These are phyloP conservation scores for Marisa cornuarietis DNA, from an alignment of 1,140 invertebrate genomes.

Conservation along the genomic window DNA sequence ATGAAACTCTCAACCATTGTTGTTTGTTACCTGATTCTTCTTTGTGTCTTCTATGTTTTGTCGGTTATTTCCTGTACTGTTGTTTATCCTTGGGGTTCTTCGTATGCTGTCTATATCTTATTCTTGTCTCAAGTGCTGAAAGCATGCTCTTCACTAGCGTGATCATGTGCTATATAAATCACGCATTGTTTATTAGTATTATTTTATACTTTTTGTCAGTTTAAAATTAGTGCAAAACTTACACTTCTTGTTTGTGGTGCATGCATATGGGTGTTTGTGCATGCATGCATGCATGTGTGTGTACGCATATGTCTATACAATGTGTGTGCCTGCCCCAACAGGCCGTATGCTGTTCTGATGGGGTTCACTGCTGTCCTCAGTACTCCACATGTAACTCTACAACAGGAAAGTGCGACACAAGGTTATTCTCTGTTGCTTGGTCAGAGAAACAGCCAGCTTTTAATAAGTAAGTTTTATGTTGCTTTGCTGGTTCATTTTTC, in stretches of 20 bases:
- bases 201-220: neutral
- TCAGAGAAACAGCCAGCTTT: conserved; percentile 27
- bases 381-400: conserved; percentile 35
- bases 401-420: conserved; percentile 17
- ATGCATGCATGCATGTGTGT: conserved; percentile 5
- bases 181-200: no score
- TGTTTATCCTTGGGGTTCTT: neutral
- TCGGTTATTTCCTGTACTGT: neutral
- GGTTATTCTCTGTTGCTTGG: conserved; percentile 25
- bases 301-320: neutral
- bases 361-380: conserved; percentile 55
- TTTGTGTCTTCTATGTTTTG: neutral
- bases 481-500: no score
- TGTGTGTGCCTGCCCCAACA: conserved; percentile 5
- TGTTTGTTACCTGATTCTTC: no score
- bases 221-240: neutral
- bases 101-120: no score
- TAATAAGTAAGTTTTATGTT: no score
- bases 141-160: no score
- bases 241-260: neutral
- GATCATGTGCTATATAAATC: no score
- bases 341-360: conserved; percentile 58
- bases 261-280: neutral
- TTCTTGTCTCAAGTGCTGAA: no score
- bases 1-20: no score